Percentiles rank a stretch among this genome's conserved stretches.
These are phyloP conservation scores for Paraescarpia echinospica DNA, from an alignment of 1,140 invertebrate genomes.

Conservation along the genomic window DNA sequence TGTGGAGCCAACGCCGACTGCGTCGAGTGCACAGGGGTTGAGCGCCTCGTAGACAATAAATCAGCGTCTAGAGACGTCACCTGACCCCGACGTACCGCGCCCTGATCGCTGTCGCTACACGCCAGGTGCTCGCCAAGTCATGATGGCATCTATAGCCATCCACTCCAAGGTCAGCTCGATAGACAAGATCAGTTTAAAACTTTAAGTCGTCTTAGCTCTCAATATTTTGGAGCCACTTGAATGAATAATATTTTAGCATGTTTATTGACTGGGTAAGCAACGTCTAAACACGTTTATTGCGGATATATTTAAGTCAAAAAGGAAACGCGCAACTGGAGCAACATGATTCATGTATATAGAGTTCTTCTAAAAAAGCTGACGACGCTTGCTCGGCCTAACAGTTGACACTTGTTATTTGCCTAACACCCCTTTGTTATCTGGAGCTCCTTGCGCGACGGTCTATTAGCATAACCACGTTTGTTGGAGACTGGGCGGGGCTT, in stretches of 20 bases:
- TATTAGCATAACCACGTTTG: not conserved
- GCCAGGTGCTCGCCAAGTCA: not conserved
- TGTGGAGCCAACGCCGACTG: too few relatives aligned
- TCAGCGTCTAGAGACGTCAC: not conserved
- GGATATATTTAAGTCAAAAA: too few relatives aligned
- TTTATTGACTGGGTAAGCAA: too few relatives aligned
- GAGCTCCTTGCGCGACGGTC: not conserved
- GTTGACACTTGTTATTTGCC: not conserved
- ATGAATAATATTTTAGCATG: too few relatives aligned
- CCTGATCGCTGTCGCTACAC: not conserved
- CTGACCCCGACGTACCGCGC: not conserved
- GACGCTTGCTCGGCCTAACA: not conserved
- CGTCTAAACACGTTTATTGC: too few relatives aligned
- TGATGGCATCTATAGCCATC: not conserved
- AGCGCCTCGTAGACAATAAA: not conserved
- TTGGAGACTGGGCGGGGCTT: not conserved
- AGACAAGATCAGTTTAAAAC: too few relatives aligned
- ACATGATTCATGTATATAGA: not conserved
- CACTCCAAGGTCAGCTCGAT: too few relatives aligned
- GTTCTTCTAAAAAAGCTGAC: not conserved
- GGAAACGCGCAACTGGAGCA: not conserved
- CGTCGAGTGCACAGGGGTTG: not conserved
- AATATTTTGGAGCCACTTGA: not conserved
- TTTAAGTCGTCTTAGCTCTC: too few relatives aligned
- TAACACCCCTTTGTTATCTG: not conserved